phyloP scores from a whole-genome alignment of 2,888 invertebrate species.

The Hirtodrosophila confusa region DNA sequence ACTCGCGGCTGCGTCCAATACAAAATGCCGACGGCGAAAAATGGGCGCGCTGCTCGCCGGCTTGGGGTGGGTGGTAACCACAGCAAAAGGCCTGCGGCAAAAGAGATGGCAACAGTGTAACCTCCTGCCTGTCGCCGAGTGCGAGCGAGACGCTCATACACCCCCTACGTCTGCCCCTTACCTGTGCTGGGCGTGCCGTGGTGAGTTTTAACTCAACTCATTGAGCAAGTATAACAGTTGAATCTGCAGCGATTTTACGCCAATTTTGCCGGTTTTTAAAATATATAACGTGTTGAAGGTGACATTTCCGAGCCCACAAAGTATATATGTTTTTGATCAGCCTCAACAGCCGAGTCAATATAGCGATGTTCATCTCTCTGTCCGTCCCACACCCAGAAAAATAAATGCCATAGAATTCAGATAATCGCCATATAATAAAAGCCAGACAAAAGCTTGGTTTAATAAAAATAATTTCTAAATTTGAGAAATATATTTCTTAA shows the following conservation, averaged over 20 bases:
- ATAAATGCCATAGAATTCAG: no score
- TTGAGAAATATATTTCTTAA: no score
- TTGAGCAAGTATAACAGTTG: conserved; percentile 45
- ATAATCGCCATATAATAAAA: no score
- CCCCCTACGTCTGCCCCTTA: neutral
- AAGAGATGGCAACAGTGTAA: conserved; percentile 11
- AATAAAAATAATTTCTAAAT: no score
- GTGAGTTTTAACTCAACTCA: conserved; percentile 32
- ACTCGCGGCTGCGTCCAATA: conserved; percentile 52
- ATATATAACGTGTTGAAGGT: no score
- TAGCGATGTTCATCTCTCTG: no score
- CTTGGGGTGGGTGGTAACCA: conserved; percentile 51
- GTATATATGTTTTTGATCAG: no score
- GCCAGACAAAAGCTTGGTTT: no score
- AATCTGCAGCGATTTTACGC: no score
- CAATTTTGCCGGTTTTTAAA: neutral
- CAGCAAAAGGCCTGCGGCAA: conserved; percentile 2
- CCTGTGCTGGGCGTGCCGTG: conserved; percentile 40
- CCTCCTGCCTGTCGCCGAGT: neutral
- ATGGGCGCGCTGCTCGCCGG: conserved; percentile 55
- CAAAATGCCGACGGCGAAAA: conserved; percentile 71
- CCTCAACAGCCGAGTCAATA: no score
- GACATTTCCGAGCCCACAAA: no score
- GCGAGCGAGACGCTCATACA: conserved; percentile 29
- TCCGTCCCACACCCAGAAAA: no score